Base-by-base conservation (phyloP, 2,888 invertebrate species). In the Ennomos fuscantarius region DNA sequence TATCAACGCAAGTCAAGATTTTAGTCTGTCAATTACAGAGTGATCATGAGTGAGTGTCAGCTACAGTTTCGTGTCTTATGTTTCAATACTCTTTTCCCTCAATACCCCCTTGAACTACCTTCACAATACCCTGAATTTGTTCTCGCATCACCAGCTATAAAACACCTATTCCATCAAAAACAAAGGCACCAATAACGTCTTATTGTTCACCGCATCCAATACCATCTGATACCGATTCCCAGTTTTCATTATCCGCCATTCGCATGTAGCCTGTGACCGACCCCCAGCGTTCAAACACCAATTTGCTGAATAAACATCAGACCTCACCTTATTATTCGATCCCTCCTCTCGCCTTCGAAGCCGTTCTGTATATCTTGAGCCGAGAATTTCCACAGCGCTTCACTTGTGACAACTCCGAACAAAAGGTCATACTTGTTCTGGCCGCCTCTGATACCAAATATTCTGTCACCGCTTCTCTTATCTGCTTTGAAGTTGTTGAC, bases 351-450 rank as follows among this genome's bases (percentile, higher is more conserved):
- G 63, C 97, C 96, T 82, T 97, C 97, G 85, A 97, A 97, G 60
- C 97, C 97, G 74, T 95, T 95, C 83, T 96, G 95, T 75, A 96
- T 95, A 81, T 97, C 97, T 73, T 95, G 95, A 63, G 97, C 96
- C 55, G 96, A 95, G 87, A 99, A 97, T 87, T 96, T 95, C 95
- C 97, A 97, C 73, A 98, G 94, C 13, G 98, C 97, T 81, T 98
- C 98, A 77, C 96, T 96, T 54, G 97, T 97, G 62, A 98, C 98
- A 50, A 98, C 97, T 40, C 98, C 98, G 78, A 98, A 97, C 60
- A 99, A 92, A 44, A 99, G 93, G 87, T 97, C 97, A 89, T 97
- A 97, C 72, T 95, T 94, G 78, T 94, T 94, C 72, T 93, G 93
- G 47, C 93, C 94, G 24, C 92, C 92, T 66, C 91, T 84, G 73